A percentile compares a stretch with the other conserved stretches of the same genome.
These are phyloP conservation scores for Pammene fasciana DNA, from an alignment of 2,888 invertebrate genomes.

Conservation along the genomic window DNA sequence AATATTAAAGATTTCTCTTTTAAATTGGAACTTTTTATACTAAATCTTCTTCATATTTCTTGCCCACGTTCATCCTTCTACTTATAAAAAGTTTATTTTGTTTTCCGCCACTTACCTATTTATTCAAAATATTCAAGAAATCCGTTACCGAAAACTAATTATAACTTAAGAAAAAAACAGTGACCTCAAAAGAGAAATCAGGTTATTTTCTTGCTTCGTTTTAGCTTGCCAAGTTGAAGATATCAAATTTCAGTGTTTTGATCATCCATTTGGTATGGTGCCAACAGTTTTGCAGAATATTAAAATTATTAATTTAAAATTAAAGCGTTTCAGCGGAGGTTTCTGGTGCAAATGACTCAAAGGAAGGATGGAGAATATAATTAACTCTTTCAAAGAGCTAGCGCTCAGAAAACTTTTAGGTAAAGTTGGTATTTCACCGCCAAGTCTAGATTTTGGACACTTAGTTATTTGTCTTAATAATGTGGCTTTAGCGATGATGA, in stretches of 20 bases:
- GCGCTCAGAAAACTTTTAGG: not conserved
- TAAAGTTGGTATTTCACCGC: not conserved
- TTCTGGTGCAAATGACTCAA: constrained; percentile 1
- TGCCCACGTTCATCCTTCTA: no score
- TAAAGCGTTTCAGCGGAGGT: constrained; percentile 6
- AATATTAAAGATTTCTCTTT: no score
- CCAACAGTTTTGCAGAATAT: constrained; percentile 31
- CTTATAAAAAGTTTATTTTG: no score
- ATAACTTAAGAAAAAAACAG: not conserved
- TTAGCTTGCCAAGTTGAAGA: constrained; percentile 34
- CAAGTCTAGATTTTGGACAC: not conserved
- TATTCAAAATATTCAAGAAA: no score
- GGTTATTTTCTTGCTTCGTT: not conserved
- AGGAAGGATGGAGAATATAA: constrained; percentile 11
- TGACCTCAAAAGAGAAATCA: not conserved
- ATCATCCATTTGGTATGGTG: constrained; percentile 30
- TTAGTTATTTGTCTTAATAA: not conserved
- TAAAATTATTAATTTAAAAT: constrained; percentile 26
- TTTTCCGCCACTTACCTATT: no score
- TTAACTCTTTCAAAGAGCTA: constrained; percentile 4
- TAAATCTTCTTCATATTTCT: no score
- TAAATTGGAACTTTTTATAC: no score
- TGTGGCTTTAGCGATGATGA: no score
- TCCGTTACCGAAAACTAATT: no score
- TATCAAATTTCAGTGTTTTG: constrained; percentile 34